These are phyloP conservation scores for Leptinotarsa tumamoca DNA, from an alignment of 2,888 invertebrate species.

Conservation along the genomic window DNA sequence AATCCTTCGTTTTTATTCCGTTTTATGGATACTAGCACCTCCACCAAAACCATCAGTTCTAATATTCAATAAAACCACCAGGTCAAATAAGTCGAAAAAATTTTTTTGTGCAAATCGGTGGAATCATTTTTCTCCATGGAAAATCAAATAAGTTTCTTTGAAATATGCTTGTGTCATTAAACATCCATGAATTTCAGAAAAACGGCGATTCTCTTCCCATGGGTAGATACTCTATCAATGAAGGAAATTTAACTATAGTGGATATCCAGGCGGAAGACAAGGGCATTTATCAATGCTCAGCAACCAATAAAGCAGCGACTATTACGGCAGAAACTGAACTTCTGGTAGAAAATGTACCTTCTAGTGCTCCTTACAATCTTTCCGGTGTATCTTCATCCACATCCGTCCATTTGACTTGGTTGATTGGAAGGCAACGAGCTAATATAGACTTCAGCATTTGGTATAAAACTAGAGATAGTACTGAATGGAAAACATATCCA, in stretches of 20 bases:
- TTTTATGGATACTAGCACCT: no score
- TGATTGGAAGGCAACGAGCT: conserved; percentile 82
- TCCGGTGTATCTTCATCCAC: conserved; percentile 79
- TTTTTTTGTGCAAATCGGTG: no score
- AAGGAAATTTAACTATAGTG: conserved; percentile 86
- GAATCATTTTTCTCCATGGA: no score
- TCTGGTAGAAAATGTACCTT: conserved; percentile 86
- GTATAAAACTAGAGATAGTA: conserved; percentile 81
- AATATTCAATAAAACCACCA: no score
- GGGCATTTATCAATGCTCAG: conserved; percentile 86
- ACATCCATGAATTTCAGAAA: conserved; percentile 68
- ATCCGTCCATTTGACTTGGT: conserved; percentile 85
- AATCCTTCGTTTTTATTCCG: no score
- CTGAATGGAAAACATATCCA: conserved; percentile 87
- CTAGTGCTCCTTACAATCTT: conserved; percentile 91
- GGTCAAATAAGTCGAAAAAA: no score
- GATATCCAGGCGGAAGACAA: conserved; percentile 87
- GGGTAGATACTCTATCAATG: conserved; percentile 76
- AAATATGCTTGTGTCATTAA: not conserved
- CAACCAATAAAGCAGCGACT: conserved; percentile 90
- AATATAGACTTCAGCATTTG: conserved; percentile 87
- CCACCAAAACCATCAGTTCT: no score
- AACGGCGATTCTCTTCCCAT: conserved; percentile 78
- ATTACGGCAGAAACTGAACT: conserved; percentile 84
- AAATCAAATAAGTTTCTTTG: not conserved